phyloP scores from a whole-genome alignment of 2,888 invertebrate species.

The Rhogogaster chlorosoma region DNA sequence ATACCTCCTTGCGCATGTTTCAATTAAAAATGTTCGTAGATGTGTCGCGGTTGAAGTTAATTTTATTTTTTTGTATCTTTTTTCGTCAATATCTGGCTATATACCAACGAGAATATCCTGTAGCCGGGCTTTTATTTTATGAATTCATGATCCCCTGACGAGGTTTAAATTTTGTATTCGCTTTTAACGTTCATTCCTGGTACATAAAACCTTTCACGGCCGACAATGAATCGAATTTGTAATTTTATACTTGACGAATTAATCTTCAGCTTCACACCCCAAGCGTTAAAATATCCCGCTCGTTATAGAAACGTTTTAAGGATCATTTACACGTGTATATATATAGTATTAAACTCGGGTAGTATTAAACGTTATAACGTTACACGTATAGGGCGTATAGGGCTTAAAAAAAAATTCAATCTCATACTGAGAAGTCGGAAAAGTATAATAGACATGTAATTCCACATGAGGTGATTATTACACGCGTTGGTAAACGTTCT shows the following conservation, averaged over 20 bases:
- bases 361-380: background rate
- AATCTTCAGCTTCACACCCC: constrained; percentile 15
- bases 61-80: background rate
- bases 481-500: too few species aligned
- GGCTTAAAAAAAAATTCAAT: background rate
- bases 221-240: constrained; percentile 14
- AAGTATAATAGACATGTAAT: background rate
- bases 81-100: background rate
- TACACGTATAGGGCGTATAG: background rate
- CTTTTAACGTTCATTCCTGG: constrained; percentile 10
- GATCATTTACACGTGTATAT: background rate
- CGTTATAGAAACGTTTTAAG: constrained; percentile 6
- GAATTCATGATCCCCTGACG: background rate
- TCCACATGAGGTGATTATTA: background rate
- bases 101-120: background rate
- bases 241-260: constrained; percentile 26
- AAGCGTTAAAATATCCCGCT: background rate
- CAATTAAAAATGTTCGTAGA: background rate
- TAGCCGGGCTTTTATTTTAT: background rate
- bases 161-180: constrained; percentile 22
- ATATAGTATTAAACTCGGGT: background rate
- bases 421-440: background rate
- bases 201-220: constrained; percentile 13
- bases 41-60: background rate
- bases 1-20: background rate